These are phyloP conservation scores for Cololabis saira DNA, from an alignment of 2,113 vertebrate genomes.

Conservation along the genomic window DNA sequence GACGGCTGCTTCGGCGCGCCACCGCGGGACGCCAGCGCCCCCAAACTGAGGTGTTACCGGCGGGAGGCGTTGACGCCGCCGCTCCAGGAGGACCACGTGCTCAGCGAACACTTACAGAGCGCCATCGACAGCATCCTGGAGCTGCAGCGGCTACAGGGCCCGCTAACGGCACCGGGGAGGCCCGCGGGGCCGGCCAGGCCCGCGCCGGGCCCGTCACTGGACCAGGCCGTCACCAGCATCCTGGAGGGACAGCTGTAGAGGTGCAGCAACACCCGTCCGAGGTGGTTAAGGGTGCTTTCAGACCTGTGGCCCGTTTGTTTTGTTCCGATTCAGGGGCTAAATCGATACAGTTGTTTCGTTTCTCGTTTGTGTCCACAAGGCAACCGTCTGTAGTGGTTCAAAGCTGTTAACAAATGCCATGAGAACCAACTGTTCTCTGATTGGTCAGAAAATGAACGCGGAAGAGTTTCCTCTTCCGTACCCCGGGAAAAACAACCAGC, in stretches of 20 bases:
- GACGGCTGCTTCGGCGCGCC: constrained; percentile 35
- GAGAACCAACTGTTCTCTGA: no score
- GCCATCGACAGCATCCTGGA: constrained; percentile 87
- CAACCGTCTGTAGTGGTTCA: no score
- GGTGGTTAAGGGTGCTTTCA: no score
- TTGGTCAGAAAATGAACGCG: no score
- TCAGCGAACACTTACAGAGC: constrained; percentile 85
- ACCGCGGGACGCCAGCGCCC: constrained; percentile 59
- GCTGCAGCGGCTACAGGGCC: constrained; percentile 83
- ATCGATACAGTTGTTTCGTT: no score
- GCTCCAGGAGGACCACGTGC: constrained; percentile 77
- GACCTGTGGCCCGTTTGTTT: no score
- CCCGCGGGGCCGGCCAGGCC: constrained; percentile 51
- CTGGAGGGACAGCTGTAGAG: constrained; percentile 73
- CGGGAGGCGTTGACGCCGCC: constrained; percentile 37
- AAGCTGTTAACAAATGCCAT: no score
- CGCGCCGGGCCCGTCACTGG: constrained; percentile 62
- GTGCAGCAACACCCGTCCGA: no score
- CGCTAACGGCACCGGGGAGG: constrained; percentile 57
- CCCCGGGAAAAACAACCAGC: no score
- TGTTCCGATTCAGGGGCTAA: no score
- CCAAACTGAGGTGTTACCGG: constrained; percentile 69
- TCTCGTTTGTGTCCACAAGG: no score
- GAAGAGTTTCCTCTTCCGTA: no score
- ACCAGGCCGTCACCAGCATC: constrained; percentile 81